Evolutionary conservation across 2,888 invertebrate species (phyloP), one percentile per base, ranked within the genome.

Genomic region (Rosalia funebris): DNA sequence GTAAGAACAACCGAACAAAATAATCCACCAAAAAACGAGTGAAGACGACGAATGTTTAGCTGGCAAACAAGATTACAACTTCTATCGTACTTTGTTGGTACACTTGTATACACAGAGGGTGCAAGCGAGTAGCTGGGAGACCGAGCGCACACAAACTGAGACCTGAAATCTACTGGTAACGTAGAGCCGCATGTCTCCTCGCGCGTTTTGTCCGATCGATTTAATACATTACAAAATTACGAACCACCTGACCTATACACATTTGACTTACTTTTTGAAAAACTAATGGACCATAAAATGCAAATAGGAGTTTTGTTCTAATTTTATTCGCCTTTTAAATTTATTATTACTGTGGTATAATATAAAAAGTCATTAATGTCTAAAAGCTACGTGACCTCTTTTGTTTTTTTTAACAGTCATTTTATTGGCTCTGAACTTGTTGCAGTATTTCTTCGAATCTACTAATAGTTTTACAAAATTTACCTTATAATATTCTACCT

Each of bases 81-180:
- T 45, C 34, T 36, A 53, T 45, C 62, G 53, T 57, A 61, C 44
- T 52, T 42, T 39, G 31, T 39, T 50, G 36, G 25, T 50, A 39
- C 36, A 50, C 39, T 47, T 47, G 37, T 39, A 37, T 50, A 62
- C 59, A 57, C 57, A 57, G 67, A 68, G 73, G 74, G 69, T 68
- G 73, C 70, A 59, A 72, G 69, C 74, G 71, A 73, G 73, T 71
- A 65, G 68, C 70, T 68, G 65, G 70, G 64, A 71, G 63, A 71
- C 71, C 73, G 71, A 72, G 68, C 74, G 72, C 75, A 73, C 73
- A 71, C 70, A 72, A 74, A 77, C 76, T 76, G 75, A 74, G 69
- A 65, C 68, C 62, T 59, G 61, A 60, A 59, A 57, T 66, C 66
- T 62, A 58, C 60, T 62, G 62, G 45, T 62, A 57, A 45, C 52